phyloP scores from a whole-genome alignment of 2,888 invertebrate genomes.

The Anthophora plumipes region DNA sequence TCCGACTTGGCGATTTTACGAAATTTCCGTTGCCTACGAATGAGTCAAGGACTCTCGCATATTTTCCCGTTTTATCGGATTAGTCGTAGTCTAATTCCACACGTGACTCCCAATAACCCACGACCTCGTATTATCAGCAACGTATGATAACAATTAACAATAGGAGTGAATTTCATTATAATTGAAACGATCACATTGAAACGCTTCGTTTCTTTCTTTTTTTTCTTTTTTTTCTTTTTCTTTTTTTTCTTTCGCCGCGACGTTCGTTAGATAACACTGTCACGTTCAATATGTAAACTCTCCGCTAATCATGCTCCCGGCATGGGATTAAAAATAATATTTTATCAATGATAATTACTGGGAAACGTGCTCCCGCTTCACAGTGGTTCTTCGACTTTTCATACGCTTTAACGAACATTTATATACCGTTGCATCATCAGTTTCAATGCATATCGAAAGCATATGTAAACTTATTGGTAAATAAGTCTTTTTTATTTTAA shows the following conservation, averaged over 20 bases:
- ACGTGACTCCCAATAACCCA: slow-evolving; percentile 57
- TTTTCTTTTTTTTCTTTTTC: too few species aligned
- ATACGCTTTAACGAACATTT: neutral
- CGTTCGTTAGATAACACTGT: slow-evolving; percentile 32
- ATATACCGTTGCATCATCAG: neutral
- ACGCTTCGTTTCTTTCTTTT: slow-evolving; percentile 32
- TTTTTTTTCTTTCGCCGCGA: slow-evolving; percentile 29
- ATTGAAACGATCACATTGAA: slow-evolving; percentile 46
- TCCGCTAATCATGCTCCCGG: slow-evolving; percentile 22
- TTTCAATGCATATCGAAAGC: neutral
- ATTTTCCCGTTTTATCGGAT: slow-evolving; percentile 38
- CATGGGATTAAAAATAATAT: slow-evolving; percentile 50
- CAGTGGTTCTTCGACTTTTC: slow-evolving; percentile 3
- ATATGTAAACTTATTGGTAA: neutral
- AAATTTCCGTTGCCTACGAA: slow-evolving; percentile 36
- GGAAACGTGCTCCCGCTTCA: neutral
- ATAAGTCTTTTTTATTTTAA: neutral
- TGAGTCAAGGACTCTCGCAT: slow-evolving; percentile 56
- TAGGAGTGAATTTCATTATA: slow-evolving; percentile 57
- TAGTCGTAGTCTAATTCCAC: slow-evolving; percentile 60
- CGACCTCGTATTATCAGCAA: slow-evolving; percentile 45
- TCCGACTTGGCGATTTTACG: slow-evolving; percentile 31
- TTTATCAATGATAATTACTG: slow-evolving; percentile 33
- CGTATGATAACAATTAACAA: slow-evolving; percentile 54
- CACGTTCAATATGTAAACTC: slow-evolving; percentile 39